Conservation (phyloP, 2,113 vertebrate species). For the Heloderma charlesbogerti region DNA sequence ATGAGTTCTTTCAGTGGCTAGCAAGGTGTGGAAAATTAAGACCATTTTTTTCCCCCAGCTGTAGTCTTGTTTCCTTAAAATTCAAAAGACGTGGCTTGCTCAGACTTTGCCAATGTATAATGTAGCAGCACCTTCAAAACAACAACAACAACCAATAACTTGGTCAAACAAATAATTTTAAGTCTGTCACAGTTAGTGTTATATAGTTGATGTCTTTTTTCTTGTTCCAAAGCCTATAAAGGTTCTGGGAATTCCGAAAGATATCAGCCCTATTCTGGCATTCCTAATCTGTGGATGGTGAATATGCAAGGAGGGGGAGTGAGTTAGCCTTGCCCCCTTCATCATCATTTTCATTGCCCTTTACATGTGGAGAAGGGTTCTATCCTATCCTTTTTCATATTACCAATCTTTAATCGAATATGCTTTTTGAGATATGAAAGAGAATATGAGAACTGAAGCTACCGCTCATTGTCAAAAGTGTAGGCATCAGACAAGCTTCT, state of each 20-base stretch:
- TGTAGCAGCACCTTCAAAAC: not conserved
- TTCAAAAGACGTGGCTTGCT: not conserved
- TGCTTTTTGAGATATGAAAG: not conserved
- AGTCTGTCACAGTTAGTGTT: not conserved
- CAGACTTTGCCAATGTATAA: not conserved
- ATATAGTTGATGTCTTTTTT: not conserved
- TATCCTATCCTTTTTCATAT: not conserved
- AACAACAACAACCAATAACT: not conserved
- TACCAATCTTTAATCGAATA: not conserved
- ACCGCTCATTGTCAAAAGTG: not conserved
- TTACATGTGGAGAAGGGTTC: not conserved
- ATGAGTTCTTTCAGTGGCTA: constrained; percentile 19
- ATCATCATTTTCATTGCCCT: not conserved
- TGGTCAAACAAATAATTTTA: not conserved
- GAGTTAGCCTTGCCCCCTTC: not conserved
- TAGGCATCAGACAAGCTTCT: too few species aligned
- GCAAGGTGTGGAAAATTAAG: constrained; percentile 20
- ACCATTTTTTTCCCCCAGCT: constrained; percentile 7
- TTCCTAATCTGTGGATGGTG: too few species aligned
- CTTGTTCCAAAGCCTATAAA: not conserved
- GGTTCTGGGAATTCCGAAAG: not conserved
- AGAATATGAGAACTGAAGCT: not conserved
- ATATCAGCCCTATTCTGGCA: not conserved
- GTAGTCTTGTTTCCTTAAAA: constrained; percentile 35
- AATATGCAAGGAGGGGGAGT: not conserved